These are phyloP conservation scores for Macrosoma leucophasiata DNA, from an alignment of 2,888 invertebrate species.

Conservation along the genomic window DNA sequence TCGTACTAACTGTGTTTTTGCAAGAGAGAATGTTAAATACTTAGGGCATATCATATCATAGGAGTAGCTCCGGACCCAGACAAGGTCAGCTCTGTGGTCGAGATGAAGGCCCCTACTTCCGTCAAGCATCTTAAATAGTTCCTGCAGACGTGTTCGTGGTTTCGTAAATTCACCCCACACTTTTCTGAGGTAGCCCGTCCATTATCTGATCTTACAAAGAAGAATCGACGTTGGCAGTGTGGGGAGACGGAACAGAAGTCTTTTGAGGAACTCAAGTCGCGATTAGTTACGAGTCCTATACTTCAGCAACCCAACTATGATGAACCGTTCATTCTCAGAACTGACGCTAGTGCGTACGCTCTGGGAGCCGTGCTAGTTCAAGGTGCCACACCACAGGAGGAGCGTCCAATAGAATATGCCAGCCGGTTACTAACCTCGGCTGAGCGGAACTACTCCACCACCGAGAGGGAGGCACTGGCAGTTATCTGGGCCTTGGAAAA, in stretches of 20 bases:
- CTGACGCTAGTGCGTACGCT: conserved; percentile 33
- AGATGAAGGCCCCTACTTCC: conserved; percentile 20
- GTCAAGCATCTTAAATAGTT: conserved; percentile 24
- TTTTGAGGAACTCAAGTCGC: conserved; percentile 12
- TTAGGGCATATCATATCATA: conserved; percentile 23
- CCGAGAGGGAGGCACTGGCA: conserved; percentile 38
- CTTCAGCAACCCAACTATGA: conserved; percentile 27
- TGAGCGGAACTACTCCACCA: conserved; percentile 45
- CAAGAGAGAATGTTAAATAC: conserved; percentile 19
- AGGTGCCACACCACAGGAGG: conserved; percentile 24
- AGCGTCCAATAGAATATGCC: conserved; percentile 26
- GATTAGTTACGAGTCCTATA: conserved; percentile 25
- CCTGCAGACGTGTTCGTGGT: conserved; percentile 35
- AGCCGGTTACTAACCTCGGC: conserved; percentile 26
- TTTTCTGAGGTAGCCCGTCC: conserved; percentile 31
- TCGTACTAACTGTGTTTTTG: conserved; percentile 29
- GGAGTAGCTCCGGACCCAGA: conserved; percentile 22
- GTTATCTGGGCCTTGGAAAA: conserved; percentile 30
- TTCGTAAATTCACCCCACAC: conserved; percentile 29
- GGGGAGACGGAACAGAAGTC: conserved; percentile 21
- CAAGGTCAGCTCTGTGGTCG: conserved; percentile 19
- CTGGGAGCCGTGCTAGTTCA: conserved; percentile 30
- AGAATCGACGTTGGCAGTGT: conserved; percentile 30
- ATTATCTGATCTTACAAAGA: conserved; percentile 30
- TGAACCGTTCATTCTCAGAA: conserved; percentile 32